phyloP scores from a whole-genome alignment of 2,113 vertebrate species.

The Lophius piscatorius region DNA sequence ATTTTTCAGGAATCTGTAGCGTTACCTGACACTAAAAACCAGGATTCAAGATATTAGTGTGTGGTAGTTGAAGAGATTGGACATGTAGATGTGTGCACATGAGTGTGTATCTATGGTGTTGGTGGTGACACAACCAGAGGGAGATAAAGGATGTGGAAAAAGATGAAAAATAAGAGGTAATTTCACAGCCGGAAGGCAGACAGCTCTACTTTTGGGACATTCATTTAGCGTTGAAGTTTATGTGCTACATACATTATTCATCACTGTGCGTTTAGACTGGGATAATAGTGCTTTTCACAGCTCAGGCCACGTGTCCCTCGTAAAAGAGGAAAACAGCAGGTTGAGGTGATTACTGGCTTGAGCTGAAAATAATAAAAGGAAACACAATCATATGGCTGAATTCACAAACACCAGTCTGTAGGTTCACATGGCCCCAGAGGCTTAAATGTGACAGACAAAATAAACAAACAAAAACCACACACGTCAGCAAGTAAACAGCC shows the following conservation, averaged over 20 bases:
- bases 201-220: conserved; percentile 46
- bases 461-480: conserved; percentile 28
- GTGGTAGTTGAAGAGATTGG: conserved; percentile 14
- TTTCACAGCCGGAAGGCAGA: conserved; percentile 9
- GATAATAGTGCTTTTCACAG: conserved; percentile 46
- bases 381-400: conserved; percentile 15
- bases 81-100: conserved; percentile 18
- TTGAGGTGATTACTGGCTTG: conserved; percentile 29
- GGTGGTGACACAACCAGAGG: too few relatives aligned
- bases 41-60: conserved; percentile 50
- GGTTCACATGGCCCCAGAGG: conserved; percentile 1
- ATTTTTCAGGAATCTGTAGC: conserved; percentile 71
- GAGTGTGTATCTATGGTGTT: not conserved
- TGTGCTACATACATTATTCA: conserved; percentile 74
- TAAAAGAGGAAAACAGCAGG: conserved; percentile 32
- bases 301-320: conserved; percentile 32
- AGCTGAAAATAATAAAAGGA: conserved; percentile 5
- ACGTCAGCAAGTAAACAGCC: conserved; percentile 11
- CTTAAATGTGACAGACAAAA: not conserved
- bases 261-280: conserved; percentile 49
- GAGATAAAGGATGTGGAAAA: conserved; percentile 14
- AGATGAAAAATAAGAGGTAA: conserved; percentile 6
- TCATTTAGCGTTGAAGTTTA: conserved; percentile 72
- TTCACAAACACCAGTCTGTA: conserved; percentile 6
- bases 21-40: conserved; percentile 75